phyloP scores from a whole-genome alignment of 64 coral and sea anemone genomes.

The Anthopleura sola region DNA sequence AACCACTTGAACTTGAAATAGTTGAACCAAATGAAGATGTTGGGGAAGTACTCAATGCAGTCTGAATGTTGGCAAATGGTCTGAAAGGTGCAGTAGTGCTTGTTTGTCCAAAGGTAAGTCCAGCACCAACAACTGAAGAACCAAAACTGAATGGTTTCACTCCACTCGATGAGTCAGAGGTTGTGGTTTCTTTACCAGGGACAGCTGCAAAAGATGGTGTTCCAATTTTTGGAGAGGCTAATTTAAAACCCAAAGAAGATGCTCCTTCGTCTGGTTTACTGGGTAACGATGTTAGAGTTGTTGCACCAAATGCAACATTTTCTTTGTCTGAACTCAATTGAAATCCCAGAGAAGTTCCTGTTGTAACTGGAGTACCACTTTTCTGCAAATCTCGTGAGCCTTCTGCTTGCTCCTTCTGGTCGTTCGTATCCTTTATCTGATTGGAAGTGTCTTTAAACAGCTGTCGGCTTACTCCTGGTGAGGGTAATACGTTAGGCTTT shows the following conservation, averaged over 20 bases:
- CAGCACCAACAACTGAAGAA: not conserved
- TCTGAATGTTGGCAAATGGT: not conserved
- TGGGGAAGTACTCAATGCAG: not conserved
- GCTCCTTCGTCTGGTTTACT: not conserved
- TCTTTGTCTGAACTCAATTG: not conserved
- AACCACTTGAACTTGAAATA: not conserved
- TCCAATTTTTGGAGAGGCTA: not conserved
- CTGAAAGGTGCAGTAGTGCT: not conserved
- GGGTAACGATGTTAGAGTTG: not conserved
- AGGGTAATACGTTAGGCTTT: not conserved
- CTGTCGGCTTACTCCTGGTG: slow-evolving; percentile 1
- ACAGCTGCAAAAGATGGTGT: not conserved
- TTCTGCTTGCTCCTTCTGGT: not conserved
- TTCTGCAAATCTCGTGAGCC: not conserved
- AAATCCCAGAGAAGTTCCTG: not conserved
- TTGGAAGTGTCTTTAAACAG: not conserved
- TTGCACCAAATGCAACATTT: not conserved
- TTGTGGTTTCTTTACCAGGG: not conserved
- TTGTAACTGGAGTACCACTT: not conserved
- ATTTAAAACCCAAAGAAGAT: not conserved
- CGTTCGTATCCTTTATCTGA: not conserved
- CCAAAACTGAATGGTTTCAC: not conserved
- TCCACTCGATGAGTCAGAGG: not conserved
- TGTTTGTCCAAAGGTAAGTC: not conserved
- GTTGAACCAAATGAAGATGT: slow-evolving; percentile 4